Percentiles rank a stretch among this genome's conserved stretches.
Evolutionary conservation across 2,113 vertebrate genomes (phyloP).

Genomic region (Conger conger): DNA sequence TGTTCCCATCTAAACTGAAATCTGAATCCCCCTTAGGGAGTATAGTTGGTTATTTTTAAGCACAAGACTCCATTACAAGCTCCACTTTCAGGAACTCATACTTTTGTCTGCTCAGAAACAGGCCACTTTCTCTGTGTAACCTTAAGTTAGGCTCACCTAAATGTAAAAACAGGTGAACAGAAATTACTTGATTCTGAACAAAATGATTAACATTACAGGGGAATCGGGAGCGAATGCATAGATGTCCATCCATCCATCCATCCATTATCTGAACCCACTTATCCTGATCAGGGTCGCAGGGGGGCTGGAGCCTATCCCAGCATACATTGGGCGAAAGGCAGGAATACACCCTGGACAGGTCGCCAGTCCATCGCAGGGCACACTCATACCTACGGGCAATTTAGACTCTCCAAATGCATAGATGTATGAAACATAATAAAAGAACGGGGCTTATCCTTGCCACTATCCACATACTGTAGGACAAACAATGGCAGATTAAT

Average conservation of each 20-base stretch:
- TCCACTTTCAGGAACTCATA: neutral
- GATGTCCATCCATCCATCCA: too few species aligned
- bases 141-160: neutral
- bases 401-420: neutral
- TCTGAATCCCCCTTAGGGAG: neutral
- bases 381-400: too few species aligned
- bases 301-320: too few species aligned
- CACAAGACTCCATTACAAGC: neutral
- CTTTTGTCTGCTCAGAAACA: neutral
- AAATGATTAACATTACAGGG: neutral
- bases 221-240: neutral
- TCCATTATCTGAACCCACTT: too few species aligned
- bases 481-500: conserved; percentile 4
- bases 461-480: neutral
- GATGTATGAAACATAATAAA: neutral
- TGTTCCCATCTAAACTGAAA: neutral
- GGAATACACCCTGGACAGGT: too few species aligned
- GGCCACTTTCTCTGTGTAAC: neutral
- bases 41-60: conserved; percentile 1
- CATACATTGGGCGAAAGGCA: too few species aligned
- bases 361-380: too few species aligned
- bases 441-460: neutral
- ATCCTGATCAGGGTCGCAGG: too few species aligned
- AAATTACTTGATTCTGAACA: neutral
- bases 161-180: neutral